Evolutionary conservation across 2,888 invertebrate species (phyloP).

Genomic region (Epicampocera succincta): DNA sequence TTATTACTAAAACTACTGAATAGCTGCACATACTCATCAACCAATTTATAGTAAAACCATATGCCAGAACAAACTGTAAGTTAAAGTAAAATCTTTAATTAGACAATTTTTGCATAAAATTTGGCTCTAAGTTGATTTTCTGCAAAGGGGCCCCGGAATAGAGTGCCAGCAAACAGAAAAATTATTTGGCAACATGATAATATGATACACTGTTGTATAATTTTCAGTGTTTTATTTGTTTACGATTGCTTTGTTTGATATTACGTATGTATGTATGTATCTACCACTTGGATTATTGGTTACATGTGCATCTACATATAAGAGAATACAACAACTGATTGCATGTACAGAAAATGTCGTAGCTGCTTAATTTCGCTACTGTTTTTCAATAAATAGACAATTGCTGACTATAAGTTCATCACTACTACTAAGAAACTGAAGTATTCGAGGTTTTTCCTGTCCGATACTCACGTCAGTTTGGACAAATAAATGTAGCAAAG

Average conservation of each 20-base stretch:
- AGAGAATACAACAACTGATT: too few species aligned
- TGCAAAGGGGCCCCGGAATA: background rate
- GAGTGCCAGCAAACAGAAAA: constrained; percentile 4
- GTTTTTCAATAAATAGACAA: too few species aligned
- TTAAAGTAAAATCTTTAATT: constrained; percentile 23
- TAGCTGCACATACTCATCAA: constrained; percentile 30
- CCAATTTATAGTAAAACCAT: constrained; percentile 7
- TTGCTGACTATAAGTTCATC: too few species aligned
- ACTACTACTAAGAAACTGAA: too few species aligned
- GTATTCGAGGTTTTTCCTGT: too few species aligned
- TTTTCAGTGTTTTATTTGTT: constrained; percentile 7
- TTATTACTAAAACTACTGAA: constrained; percentile 27
- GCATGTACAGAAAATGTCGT: too few species aligned
- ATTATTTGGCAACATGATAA: constrained; percentile 15
- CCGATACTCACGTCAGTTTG: too few species aligned
- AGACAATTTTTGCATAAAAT: background rate
- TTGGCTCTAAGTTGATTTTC: constrained; percentile 22
- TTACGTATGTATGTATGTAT: constrained; percentile 14
- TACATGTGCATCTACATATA: background rate
- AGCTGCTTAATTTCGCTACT: too few species aligned
- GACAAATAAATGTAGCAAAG: too few species aligned
- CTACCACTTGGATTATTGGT: background rate
- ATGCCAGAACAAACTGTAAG: constrained; percentile 63
- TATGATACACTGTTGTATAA: constrained; percentile 36
- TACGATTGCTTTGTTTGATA: background rate